These are phyloP conservation scores for Eupelmus urozonus DNA, from an alignment of 2,888 invertebrate genomes.

Conservation along the genomic window DNA sequence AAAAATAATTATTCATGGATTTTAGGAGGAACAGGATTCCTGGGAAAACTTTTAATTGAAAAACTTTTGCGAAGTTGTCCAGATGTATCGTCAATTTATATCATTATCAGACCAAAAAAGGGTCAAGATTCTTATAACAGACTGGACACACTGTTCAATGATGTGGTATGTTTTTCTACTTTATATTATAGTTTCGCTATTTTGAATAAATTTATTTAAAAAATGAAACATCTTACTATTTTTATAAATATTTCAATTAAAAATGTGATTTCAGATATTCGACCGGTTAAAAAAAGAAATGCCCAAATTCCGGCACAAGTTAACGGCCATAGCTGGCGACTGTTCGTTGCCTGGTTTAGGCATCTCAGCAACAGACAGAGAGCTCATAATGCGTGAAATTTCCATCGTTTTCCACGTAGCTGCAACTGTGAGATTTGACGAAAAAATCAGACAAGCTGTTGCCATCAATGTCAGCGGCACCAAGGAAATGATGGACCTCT, in stretches of 20 bases:
- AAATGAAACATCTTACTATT: background rate
- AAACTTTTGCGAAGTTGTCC: conserved; percentile 81
- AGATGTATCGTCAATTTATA: conserved; percentile 79
- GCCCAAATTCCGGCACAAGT: conserved; percentile 83
- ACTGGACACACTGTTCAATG: conserved; percentile 84
- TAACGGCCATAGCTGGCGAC: conserved; percentile 85
- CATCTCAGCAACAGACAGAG: conserved; percentile 81
- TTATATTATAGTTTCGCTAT: background rate
- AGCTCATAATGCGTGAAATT: conserved; percentile 82
- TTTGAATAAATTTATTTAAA: background rate
- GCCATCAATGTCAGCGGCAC: conserved; percentile 89
- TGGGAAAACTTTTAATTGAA: conserved; percentile 80
- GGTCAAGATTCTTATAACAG: conserved; percentile 83
- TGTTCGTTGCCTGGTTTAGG: conserved; percentile 83
- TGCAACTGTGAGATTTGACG: conserved; percentile 94
- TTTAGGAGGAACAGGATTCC: conserved; percentile 78
- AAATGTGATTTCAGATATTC: conserved; percentile 77
- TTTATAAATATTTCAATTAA: background rate
- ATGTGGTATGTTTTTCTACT: conserved; percentile 79
- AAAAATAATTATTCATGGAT: conserved; percentile 74
- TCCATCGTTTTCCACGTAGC: conserved; percentile 89
- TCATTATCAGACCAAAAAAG: conserved; percentile 81
- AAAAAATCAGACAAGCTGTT: conserved; percentile 86
- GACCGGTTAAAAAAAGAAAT: conserved; percentile 78
- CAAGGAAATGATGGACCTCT: conserved; percentile 85